A percentile compares a stretch with the other conserved stretches of the same genome.
phyloP scores from a whole-genome alignment of 2,797 vertebrate genomes.

The Iguana delicatissima region DNA sequence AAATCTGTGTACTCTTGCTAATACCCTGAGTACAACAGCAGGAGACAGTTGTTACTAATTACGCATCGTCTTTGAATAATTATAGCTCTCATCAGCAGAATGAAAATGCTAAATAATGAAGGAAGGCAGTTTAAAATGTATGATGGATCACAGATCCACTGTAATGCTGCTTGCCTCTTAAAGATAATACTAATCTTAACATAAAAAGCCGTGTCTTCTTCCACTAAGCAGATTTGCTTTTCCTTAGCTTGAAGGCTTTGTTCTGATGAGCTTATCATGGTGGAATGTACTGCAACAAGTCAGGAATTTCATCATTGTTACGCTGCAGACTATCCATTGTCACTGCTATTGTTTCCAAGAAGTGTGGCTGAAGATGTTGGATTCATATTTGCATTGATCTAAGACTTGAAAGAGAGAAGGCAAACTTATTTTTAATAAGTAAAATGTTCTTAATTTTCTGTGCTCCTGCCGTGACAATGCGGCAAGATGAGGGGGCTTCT shows the following conservation, averaged over 20 bases:
- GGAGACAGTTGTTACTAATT: slow-evolving; percentile 49
- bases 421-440: slow-evolving; percentile 16
- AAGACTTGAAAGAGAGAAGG: slow-evolving; percentile 45
- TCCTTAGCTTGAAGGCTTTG: slow-evolving; percentile 56
- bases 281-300: slow-evolving; percentile 42
- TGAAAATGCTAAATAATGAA: slow-evolving; percentile 57
- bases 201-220: slow-evolving; percentile 50
- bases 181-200: slow-evolving; percentile 44
- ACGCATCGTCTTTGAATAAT: slow-evolving; percentile 46
- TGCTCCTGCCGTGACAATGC: not conserved
- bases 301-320: slow-evolving; percentile 30
- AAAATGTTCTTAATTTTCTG: slow-evolving; percentile 26
- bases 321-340: slow-evolving; percentile 40
- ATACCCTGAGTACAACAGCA: slow-evolving; percentile 26
- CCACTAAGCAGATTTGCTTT: slow-evolving; percentile 35
- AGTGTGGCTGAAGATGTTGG: slow-evolving; percentile 27
- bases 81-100: slow-evolving; percentile 55
- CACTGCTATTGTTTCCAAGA: slow-evolving; percentile 35
- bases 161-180: slow-evolving; percentile 47
- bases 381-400: slow-evolving; percentile 39
- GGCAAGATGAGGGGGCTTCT: not conserved
- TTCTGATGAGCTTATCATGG: slow-evolving; percentile 46
- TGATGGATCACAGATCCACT: slow-evolving; percentile 38
- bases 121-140: slow-evolving; percentile 43
- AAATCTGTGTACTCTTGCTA: slow-evolving; percentile 6